phyloP scores from a whole-genome alignment of 1,140 invertebrate genomes.

The Brachionus rotundiformis region DNA sequence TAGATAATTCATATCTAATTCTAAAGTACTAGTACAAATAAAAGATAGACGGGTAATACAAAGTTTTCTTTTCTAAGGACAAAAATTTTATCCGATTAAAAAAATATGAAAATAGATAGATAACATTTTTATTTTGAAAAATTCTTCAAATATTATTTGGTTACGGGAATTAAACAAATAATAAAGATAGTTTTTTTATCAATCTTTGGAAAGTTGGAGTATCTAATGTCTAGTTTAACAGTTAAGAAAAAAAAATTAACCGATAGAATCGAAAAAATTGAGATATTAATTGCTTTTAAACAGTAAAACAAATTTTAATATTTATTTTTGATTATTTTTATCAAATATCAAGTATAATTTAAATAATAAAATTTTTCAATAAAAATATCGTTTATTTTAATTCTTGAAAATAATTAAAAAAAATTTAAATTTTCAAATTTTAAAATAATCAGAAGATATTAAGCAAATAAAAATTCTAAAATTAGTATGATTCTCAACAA shows the following conservation, averaged over 20 bases:
- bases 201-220: neutral
- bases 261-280: no score
- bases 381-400: no score
- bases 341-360: no score
- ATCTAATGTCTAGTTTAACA: neutral
- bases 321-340: no score
- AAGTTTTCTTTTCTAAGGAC: neutral
- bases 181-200: neutral
- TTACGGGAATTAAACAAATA: neutral
- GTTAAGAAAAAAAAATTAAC: neutral
- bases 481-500: no score
- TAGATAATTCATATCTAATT: constrained; percentile 12
- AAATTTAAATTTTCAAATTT: no score
- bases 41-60: constrained; percentile 6
- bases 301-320: no score
- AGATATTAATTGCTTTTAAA: no score
- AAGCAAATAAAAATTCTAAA: no score
- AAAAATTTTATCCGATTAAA: neutral
- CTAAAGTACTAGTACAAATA: neutral
- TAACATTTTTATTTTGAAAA: neutral
- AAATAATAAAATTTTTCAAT: no score
- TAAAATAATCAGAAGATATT: no score
- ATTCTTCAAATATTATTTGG: neutral
- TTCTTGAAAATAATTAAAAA: no score
- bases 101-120: neutral